phyloP scores from a whole-genome alignment of 2,113 vertebrate species.

The Scomber colias region DNA sequence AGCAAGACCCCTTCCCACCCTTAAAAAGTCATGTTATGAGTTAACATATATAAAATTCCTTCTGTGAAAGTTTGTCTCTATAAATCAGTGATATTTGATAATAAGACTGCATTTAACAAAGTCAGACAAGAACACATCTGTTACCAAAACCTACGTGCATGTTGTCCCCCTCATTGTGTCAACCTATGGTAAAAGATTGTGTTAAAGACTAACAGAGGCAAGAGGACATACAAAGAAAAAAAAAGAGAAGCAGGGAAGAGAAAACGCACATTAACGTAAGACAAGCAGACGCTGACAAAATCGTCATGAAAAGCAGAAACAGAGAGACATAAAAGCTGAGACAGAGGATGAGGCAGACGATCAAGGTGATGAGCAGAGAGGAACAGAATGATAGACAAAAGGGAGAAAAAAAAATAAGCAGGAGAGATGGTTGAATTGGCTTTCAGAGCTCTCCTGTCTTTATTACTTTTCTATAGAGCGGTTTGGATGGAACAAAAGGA shows the following conservation, averaged over 20 bases:
- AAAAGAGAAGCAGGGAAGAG: not conserved
- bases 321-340: slow-evolving; percentile 3
- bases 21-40: no score
- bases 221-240: not conserved
- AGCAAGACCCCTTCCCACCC: no score
- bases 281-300: not conserved
- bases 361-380: slow-evolving; percentile 36
- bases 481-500: slow-evolving; percentile 75
- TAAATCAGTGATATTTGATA: no score
- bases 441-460: slow-evolving; percentile 71
- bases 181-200: not conserved
- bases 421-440: slow-evolving; percentile 56
- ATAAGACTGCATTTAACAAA: no score
- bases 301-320: not conserved
- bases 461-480: slow-evolving; percentile 76
- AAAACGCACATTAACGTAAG: not conserved
- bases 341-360: slow-evolving; percentile 21
- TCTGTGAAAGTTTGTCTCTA: no score
- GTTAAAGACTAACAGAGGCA: not conserved
- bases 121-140: no score
- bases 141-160: not conserved
- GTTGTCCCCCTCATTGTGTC: not conserved
- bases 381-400: slow-evolving; percentile 26
- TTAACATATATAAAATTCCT: no score
- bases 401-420: slow-evolving; percentile 39